A percentile compares a stretch with the other conserved stretches of the same genome.
Evolutionary conservation across 2,888 invertebrate species (phyloP).

Genomic region (Heteromurus nitidus): DNA sequence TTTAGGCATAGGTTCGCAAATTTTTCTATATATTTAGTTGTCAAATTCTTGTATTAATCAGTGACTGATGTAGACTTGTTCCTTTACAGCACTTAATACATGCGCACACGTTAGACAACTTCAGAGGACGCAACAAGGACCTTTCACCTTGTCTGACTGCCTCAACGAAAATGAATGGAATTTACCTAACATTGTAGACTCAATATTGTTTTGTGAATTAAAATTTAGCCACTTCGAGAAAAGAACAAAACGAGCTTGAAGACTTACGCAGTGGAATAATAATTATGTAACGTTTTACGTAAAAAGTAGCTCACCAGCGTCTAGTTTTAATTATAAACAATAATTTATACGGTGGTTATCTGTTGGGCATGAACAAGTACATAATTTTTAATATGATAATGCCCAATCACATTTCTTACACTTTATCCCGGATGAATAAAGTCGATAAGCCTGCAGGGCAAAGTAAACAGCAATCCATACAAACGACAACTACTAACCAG

Average conservation of each 20-base stretch:
- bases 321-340: not conserved
- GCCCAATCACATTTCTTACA: no score
- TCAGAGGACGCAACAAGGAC: slow-evolving; percentile 71
- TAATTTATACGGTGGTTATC: not conserved
- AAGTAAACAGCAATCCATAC: no score
- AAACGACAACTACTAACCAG: no score
- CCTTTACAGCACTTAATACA: slow-evolving; percentile 67
- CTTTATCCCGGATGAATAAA: no score
- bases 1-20: slow-evolving; percentile 67
- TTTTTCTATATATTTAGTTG: slow-evolving; percentile 3
- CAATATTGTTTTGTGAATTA: slow-evolving; percentile 69
- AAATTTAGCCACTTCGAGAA: slow-evolving; percentile 69
- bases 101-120: slow-evolving; percentile 71
- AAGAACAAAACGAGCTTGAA: slow-evolving; percentile 37
- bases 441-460: no score
- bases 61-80: not conserved
- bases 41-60: not conserved
- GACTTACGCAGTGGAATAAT: no score
- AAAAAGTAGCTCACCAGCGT: not conserved
- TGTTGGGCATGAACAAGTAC: no score
- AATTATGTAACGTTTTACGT: not conserved
- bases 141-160: slow-evolving; percentile 71
- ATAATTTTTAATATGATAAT: no score
- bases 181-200: slow-evolving; percentile 67
- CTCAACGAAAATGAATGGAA: slow-evolving; percentile 69